phyloP scores from a whole-genome alignment of 2,797 vertebrate species.

The Pelochelys cantorii region DNA sequence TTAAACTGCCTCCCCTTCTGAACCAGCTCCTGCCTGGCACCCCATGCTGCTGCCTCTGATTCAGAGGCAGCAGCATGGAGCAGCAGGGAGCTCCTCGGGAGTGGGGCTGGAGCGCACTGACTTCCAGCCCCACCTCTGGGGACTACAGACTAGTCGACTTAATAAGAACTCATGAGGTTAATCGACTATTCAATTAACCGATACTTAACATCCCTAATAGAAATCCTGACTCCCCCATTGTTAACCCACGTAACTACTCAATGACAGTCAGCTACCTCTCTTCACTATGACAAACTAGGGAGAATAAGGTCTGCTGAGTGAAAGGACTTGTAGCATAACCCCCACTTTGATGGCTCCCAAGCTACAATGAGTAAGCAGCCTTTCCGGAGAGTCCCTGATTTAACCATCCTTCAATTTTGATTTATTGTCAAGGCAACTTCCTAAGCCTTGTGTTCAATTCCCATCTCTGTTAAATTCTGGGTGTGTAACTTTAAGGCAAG shows the following conservation, averaged over 20 bases:
- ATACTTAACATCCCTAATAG: no score
- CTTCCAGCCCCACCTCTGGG: no score
- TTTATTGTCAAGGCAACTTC: neutral
- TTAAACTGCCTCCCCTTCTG: no score
- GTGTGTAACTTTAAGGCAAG: neutral
- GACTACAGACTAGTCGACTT: no score
- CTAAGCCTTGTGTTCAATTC: neutral
- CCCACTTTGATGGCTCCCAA: neutral
- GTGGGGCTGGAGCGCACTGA: no score
- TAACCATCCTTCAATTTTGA: neutral
- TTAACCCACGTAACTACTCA: neutral
- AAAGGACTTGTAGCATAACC: neutral
- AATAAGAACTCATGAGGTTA: no score
- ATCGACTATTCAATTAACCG: no score
- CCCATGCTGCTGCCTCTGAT: no score
- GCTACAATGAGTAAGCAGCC: neutral
- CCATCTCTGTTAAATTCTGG: neutral
- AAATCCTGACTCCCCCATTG: neutral
- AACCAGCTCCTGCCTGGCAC: no score
- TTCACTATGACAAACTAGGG: neutral
- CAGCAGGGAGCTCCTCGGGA: no score
- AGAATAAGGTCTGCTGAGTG: neutral
- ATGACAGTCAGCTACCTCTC: neutral
- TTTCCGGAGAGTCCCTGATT: neutral
- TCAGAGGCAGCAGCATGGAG: no score